These are phyloP conservation scores for Cartodere bifasciata DNA, from an alignment of 2,888 invertebrate species.

Conservation along the genomic window DNA sequence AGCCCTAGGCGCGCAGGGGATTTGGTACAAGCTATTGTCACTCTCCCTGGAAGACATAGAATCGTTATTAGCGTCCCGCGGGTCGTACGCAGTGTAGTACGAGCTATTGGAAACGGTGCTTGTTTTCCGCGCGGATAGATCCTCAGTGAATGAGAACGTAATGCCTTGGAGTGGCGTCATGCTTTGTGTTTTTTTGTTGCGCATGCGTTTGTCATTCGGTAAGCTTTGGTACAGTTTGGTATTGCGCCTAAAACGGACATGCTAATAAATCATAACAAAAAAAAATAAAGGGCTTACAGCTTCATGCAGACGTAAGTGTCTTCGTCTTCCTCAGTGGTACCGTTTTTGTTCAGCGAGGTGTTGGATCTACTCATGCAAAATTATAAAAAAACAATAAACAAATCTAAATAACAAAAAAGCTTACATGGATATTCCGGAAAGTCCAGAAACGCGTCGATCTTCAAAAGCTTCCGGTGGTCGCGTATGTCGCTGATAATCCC, in stretches of 20 bases:
- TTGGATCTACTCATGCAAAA: neutral
- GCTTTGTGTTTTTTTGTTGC: constrained; percentile 20
- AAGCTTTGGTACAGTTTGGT: constrained; percentile 31
- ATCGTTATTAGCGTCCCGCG: neutral
- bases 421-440: constrained; percentile 46
- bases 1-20: constrained; percentile 41
- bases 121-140: constrained; percentile 23
- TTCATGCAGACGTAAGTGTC: constrained; percentile 1
- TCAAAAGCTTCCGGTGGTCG: constrained; percentile 35
- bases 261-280: constrained; percentile 1
- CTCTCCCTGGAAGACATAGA: constrained; percentile 38
- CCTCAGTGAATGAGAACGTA: constrained; percentile 31
- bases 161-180: constrained; percentile 30
- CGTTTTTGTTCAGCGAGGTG: neutral
- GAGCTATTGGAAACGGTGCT: constrained; percentile 25
- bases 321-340: neutral
- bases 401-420: constrained; percentile 21
- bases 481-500: constrained; percentile 41
- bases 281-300: constrained; percentile 1
- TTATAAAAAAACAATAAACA: constrained; percentile 5
- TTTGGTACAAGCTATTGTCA: constrained; percentile 44
- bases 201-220: constrained; percentile 25
- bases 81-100: constrained; percentile 25
- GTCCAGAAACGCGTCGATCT: constrained; percentile 43
- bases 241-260: constrained; percentile 31